Evolutionary conservation across 2,797 vertebrate species (phyloP).

Genomic region (Zenarchopterus dispar): DNA sequence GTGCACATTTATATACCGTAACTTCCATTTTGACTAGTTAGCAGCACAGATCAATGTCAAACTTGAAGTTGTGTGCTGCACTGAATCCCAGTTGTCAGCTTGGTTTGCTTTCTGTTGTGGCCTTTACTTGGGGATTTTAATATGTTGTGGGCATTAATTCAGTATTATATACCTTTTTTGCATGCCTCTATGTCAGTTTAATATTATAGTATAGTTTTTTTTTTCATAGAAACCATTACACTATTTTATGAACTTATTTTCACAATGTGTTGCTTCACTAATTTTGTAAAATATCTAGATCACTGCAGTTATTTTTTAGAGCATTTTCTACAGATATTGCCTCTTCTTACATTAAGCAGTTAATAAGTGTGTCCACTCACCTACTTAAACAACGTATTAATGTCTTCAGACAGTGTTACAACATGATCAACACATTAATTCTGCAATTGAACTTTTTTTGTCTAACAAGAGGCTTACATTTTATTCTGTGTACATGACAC

Average conservation of each 20-base stretch:
- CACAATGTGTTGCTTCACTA: not conserved
- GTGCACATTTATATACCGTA: no score
- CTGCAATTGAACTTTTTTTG: constrained; percentile 28
- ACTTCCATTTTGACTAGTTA: no score
- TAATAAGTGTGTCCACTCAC: not conserved
- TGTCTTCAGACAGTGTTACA: constrained; percentile 37
- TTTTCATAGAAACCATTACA: no score
- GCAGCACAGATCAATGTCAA: no score
- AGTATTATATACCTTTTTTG: no score
- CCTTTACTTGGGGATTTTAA: no score
- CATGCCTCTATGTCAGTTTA: no score
- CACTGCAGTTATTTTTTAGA: not conserved
- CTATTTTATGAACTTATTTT: not conserved
- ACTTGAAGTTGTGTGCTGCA: no score
- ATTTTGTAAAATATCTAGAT: constrained; percentile 12
- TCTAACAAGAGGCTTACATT: constrained; percentile 40
- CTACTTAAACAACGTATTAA: constrained; percentile 24
- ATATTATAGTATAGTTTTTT: no score
- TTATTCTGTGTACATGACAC: constrained; percentile 48
- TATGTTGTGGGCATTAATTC: no score
- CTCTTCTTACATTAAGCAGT: not conserved
- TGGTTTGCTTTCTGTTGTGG: no score
- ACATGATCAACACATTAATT: constrained; percentile 39
- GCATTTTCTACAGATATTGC: not conserved
- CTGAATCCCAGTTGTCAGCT: no score